Base-by-base conservation (phyloP, 2,797 vertebrate species). In the Chloroceryle inda region DNA sequence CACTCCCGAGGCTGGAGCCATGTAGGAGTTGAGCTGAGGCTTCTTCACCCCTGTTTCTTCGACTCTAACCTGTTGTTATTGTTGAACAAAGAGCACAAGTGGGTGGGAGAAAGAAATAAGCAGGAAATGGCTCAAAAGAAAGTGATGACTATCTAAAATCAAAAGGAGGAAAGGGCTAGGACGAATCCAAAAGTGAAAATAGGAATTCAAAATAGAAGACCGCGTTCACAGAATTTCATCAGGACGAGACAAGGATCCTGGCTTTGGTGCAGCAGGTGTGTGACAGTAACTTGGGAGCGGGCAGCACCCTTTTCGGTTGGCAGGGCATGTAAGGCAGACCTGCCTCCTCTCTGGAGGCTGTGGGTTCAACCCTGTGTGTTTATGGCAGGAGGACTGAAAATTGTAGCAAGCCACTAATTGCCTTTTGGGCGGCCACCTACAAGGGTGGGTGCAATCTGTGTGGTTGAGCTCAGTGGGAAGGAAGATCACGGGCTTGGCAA, bases 401-500 rank as follows among this genome's bases (percentile, higher is more conserved):
- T 40, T 76, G 53, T 53, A 92, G 33, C 61, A 61, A 93, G 76
- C 89, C 87, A 71, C 91, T 89, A 88, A 94, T 83, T 94, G 55
- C 64, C 40, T 71, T 66, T 81, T 85, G 78, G 87, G 89, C 94
- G 79, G 87, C 89, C 62, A 26, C 79, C 89, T 27, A 58, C 58
- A 31, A 80, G 82, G 62, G 64, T 75, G 79, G 81, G 72, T 68
- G 53, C 49, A 9, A 40, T 62, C 40, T 17, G 22, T 1, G n/a
- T 21, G 68, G 21, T 18, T 45, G 72, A 42, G 44, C 61, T 85
- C 11, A n/a, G 64, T 92, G 79, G 92, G 92, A 91, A 75, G 92
- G 92, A 91, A 75, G 84, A 89, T 91, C 64, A 72, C 91, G 95
- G 95, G 47, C 62, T 89, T 88, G 92, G 87, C 94, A 89, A 88